Percentiles rank a stretch among this genome's conserved stretches.
phyloP scores from a whole-genome alignment of 2,888 invertebrate genomes.

The Ophonus ardosiacus region DNA sequence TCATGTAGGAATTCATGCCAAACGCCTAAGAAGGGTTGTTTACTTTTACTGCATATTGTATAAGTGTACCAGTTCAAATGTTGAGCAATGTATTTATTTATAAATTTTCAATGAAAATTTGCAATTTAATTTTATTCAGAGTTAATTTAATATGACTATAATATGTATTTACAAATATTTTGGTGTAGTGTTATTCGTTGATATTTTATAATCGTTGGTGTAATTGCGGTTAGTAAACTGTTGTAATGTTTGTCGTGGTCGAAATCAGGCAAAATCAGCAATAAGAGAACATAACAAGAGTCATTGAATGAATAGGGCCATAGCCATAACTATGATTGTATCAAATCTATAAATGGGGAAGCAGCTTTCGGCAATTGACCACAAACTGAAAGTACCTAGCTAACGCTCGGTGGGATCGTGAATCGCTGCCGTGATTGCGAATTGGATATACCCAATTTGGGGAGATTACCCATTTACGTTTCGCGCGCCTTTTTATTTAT shows the following conservation, averaged over 20 bases:
- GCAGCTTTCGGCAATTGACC: conserved; percentile 32
- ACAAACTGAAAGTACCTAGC: conserved; percentile 34
- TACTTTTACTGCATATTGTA: no score
- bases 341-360: conserved; percentile 48
- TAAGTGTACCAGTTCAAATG: no score
- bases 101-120: no score
- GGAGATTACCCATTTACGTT: conserved; percentile 57
- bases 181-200: background rate
- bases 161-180: background rate
- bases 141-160: no score
- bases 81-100: no score
- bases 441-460: conserved; percentile 60
- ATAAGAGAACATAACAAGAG: conserved; percentile 15
- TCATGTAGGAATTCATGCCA: no score
- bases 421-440: conserved; percentile 45
- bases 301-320: background rate
- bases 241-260: background rate
- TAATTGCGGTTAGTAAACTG: background rate
- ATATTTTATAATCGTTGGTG: background rate
- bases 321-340: conserved; percentile 46
- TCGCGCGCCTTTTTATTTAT: conserved; percentile 54
- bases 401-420: conserved; percentile 33
- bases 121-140: background rate
- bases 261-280: background rate
- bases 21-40: no score